These are phyloP conservation scores for Melinaea marsaeus DNA, from an alignment of 2,888 invertebrate genomes.

Conservation along the genomic window DNA sequence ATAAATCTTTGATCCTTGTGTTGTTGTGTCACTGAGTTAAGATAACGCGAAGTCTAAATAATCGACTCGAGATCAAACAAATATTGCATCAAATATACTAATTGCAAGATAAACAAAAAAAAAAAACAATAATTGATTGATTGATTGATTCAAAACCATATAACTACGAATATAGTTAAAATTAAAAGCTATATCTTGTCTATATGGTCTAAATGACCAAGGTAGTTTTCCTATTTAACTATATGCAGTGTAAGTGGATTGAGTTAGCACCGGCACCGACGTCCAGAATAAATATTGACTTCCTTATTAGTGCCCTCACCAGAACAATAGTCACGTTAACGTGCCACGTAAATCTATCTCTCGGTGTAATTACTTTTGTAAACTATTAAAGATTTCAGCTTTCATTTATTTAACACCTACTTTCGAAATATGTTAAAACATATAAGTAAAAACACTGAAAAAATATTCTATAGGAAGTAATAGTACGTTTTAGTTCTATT, in stretches of 20 bases:
- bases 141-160: too few relatives aligned
- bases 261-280: conserved; percentile 44
- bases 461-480: too few relatives aligned
- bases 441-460: too few relatives aligned
- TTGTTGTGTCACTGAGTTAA: not conserved
- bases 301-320: conserved; percentile 65
- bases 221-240: conserved; percentile 36
- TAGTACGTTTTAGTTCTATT: too few relatives aligned
- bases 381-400: too few relatives aligned
- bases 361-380: conserved; percentile 21
- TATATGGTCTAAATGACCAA: conserved; percentile 17
- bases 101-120: too few relatives aligned
- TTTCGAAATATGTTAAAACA: too few relatives aligned
- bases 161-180: too few relatives aligned
- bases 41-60: not conserved
- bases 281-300: conserved; percentile 69
- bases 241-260: conserved; percentile 46
- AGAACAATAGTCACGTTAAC: conserved; percentile 64
- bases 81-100: too few relatives aligned
- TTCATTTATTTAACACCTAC: too few relatives aligned
- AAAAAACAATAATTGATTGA: too few relatives aligned
- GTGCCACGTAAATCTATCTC: conserved; percentile 47
- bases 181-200: not conserved
- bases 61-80: too few relatives aligned
- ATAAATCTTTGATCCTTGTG: not conserved